phyloP scores from a whole-genome alignment of 53 echinoderm and acorn worm species.

The Henricia sp. region DNA sequence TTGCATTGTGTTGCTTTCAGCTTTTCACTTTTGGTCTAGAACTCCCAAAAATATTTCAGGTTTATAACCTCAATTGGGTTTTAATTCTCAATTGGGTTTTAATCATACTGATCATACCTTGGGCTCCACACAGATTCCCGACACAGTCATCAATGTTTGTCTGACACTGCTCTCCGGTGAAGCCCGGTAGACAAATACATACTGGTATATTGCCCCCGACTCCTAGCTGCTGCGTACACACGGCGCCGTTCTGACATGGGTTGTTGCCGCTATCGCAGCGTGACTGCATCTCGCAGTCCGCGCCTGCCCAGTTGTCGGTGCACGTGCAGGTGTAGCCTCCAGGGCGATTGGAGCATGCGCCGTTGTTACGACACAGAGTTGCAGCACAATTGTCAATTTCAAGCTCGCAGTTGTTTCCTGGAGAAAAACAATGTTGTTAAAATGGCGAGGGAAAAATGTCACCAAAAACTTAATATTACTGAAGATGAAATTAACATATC shows the following conservation, averaged over 20 bases:
- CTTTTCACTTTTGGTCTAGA: too few relatives aligned
- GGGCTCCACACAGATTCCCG: constrained; percentile 73
- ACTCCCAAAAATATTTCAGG: too few relatives aligned
- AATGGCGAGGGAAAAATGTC: not conserved
- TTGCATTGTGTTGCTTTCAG: too few relatives aligned
- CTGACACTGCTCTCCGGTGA: constrained; percentile 76
- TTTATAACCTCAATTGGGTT: too few relatives aligned
- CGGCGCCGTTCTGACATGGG: constrained; percentile 87
- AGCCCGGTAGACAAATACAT: constrained; percentile 86
- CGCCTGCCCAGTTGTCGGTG: constrained; percentile 66
- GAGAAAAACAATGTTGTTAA: not conserved
- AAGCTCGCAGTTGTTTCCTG: constrained; percentile 47
- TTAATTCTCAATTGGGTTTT: too few relatives aligned
- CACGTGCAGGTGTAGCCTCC: constrained; percentile 76
- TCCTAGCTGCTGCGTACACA: constrained; percentile 69
- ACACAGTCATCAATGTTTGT: constrained; percentile 83
- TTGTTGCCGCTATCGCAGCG: constrained; percentile 69
- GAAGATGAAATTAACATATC: too few relatives aligned
- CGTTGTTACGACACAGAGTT: constrained; percentile 74
- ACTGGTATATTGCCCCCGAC: constrained; percentile 55
- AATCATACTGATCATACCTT: constrained; percentile 65
- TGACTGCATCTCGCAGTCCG: constrained; percentile 76
- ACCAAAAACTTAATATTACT: not conserved
- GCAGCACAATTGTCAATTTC: constrained; percentile 65
- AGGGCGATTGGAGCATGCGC: constrained; percentile 66